Base-by-base conservation (phyloP, 2,113 vertebrate genomes). In the Brachyhypopomus gauderio region DNA sequence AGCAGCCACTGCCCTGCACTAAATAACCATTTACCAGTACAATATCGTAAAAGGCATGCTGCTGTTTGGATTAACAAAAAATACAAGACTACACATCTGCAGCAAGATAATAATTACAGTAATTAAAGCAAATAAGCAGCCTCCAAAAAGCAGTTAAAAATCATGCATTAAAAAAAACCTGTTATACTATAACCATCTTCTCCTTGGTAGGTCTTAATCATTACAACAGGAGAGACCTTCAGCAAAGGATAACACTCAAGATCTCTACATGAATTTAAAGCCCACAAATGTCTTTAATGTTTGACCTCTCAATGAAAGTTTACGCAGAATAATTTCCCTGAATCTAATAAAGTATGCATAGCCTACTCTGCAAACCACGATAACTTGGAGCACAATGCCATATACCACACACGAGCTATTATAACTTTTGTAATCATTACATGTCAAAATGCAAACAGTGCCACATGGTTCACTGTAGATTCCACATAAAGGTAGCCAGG, bases 381-480 rank as follows among this genome's bases (percentile, higher is more conserved):
- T 30, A 30, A 30, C 3, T 30, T 30, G 3, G 30, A 30, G 30
- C 30, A 30, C 30, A 30, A 30, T 30, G 30, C 30, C 30, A 30
- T 30, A 30, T 30, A 30, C 30, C 30, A 27, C 23, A 63, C 23
- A 63, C 8, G 23, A 9, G 2, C 1, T 62, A 8, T 23, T 30
- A 30, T 30, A 30, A 23, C n/a, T n/a, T 62, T 9, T 20, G 23
- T 8, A 62, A 45, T 45, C 5, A 45, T 45, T 45, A 45, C 41
- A 63, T 45, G 56, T 41, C 14, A 60, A 30, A 62, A 62, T 75
- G 62, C n/a, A 12, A 48, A 60, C 27, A 62, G 41, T 75, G 62
- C n/a, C 22, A 48, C 16, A 25, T 77, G 75, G 41, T 66, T 77
- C 27, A 67, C 25, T 64, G 22, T 20, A 6, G 63, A 17, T 9